These are phyloP conservation scores for Crepidodera aurea DNA, from an alignment of 2,888 invertebrate species.

Conservation along the genomic window DNA sequence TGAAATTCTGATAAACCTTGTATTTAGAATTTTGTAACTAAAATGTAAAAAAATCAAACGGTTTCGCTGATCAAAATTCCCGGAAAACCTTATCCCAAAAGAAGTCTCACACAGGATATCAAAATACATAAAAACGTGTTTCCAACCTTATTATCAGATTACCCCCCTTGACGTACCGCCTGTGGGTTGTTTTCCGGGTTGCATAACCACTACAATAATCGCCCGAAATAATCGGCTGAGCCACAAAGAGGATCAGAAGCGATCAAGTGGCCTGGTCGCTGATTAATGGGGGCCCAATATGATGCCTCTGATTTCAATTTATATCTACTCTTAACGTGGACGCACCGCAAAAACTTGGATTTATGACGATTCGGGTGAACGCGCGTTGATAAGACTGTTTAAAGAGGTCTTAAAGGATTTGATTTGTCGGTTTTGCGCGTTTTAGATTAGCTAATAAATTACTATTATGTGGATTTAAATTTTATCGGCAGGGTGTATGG, in stretches of 20 bases:
- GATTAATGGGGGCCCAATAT: slow-evolving; percentile 57
- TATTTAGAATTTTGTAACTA: too few relatives aligned
- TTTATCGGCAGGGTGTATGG: too few relatives aligned
- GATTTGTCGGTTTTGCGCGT: not conserved
- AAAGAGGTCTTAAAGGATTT: not conserved
- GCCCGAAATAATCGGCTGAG: slow-evolving; percentile 51
- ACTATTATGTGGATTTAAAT: too few relatives aligned
- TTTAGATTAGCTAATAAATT: not conserved
- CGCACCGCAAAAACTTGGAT: slow-evolving; percentile 36
- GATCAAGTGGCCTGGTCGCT: slow-evolving; percentile 43
- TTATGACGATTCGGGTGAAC: slow-evolving; percentile 22
- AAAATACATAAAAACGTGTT: too few relatives aligned
- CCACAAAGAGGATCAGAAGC: slow-evolving; percentile 53
- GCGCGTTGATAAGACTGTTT: not conserved
- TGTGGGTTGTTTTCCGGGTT: slow-evolving; percentile 18
- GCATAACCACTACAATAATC: slow-evolving; percentile 44
- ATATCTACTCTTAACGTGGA: slow-evolving; percentile 43
- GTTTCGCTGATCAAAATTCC: too few relatives aligned
- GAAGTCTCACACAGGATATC: too few relatives aligned
- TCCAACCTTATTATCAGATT: too few relatives aligned
- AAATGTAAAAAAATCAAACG: too few relatives aligned
- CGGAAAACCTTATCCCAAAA: too few relatives aligned
- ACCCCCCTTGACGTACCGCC: not conserved
- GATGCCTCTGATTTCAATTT: slow-evolving; percentile 53
- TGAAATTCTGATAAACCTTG: too few relatives aligned